A percentile compares a stretch with the other conserved stretches of the same genome.
Evolutionary conservation across 1,140 invertebrate species (phyloP).

Genomic region (Kradibia gibbosae): DNA sequence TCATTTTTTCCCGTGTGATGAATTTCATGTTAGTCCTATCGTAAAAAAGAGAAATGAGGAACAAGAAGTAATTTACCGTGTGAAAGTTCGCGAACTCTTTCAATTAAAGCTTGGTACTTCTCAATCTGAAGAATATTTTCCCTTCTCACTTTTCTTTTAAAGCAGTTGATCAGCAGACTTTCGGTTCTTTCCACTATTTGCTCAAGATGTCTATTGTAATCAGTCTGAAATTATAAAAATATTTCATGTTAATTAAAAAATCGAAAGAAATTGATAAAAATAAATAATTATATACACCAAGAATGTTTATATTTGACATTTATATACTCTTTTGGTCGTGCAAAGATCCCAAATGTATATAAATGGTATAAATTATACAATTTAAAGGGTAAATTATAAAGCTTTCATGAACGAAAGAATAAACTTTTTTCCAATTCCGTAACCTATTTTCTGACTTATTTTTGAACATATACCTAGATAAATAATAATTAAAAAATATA

Average conservation of each 20-base stretch:
- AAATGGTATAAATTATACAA: no score
- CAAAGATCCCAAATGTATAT: no score
- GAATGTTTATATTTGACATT: no score
- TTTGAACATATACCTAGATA: no score
- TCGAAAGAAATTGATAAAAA: no score
- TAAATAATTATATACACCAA: no score
- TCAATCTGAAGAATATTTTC: slow-evolving; percentile 56
- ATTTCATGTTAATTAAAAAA: background rate
- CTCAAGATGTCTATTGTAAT: slow-evolving; percentile 82
- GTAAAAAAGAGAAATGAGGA: background rate
- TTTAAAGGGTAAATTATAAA: no score
- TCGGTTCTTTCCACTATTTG: slow-evolving; percentile 68
- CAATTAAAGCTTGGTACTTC: slow-evolving; percentile 59
- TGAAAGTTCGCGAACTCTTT: slow-evolving; percentile 58
- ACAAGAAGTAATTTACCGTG: slow-evolving; percentile 54
- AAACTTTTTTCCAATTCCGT: no score
- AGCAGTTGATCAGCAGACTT: slow-evolving; percentile 55
- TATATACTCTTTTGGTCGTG: no score
- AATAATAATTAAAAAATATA: no score
- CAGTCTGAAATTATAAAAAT: slow-evolving; percentile 73
- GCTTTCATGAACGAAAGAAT: no score
- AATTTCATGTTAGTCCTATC: background rate
- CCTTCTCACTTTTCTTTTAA: slow-evolving; percentile 56
- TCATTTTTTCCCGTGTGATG: slow-evolving; percentile 15
- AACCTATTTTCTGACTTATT: no score